phyloP scores from a whole-genome alignment of 2,113 vertebrate species.

The Rhinopomastus cyanomelas region DNA sequence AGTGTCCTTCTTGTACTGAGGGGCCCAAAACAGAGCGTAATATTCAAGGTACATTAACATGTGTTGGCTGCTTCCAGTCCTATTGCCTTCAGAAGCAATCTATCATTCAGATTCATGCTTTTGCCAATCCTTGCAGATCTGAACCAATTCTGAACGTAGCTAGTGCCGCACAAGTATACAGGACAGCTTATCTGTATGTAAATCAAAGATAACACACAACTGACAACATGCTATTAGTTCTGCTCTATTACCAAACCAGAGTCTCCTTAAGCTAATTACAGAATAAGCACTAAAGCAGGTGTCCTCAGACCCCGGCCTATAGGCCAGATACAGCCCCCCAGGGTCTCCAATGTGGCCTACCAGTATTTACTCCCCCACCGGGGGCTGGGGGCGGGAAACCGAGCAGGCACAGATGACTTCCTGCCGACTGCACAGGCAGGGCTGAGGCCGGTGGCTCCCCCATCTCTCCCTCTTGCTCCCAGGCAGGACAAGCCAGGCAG shows the following conservation, averaged over 20 bases:
- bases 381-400: no score
- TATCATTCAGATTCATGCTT: background rate
- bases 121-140: background rate
- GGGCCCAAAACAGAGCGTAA: no score
- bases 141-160: fast-evolving
- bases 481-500: no score
- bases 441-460: no score
- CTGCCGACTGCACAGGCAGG: no score
- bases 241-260: background rate
- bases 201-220: background rate
- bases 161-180: background rate
- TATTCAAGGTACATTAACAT: fast-evolving
- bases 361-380: no score
- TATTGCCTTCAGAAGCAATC: background rate
- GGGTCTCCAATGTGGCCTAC: no score
- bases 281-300: background rate
- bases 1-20: no score
- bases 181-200: background rate
- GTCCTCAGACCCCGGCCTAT: no score
- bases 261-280: background rate
- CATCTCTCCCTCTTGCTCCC: no score
- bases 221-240: background rate
- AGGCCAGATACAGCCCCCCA: no score
- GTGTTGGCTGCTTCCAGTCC: fast-evolving
- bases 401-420: no score